Evolutionary conservation across 1,140 invertebrate species (phyloP).

Genomic region (Stegodyphus mimosarum): DNA sequence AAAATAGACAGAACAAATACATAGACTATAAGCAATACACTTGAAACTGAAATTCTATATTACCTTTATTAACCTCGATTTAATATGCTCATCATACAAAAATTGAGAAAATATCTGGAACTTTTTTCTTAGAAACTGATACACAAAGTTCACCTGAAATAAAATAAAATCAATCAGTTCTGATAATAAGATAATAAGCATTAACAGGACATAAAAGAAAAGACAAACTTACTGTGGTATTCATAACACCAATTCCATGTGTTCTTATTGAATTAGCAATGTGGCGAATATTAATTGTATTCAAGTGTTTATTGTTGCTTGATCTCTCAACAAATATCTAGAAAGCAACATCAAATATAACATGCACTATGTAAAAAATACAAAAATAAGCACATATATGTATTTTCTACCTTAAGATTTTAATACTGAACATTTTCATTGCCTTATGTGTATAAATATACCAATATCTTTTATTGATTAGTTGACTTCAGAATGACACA

Average conservation of each 20-base stretch:
- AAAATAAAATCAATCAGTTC: not conserved
- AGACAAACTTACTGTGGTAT: conserved; percentile 80
- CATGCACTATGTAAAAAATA: no score
- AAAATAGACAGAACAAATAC: no score
- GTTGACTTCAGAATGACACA: no score
- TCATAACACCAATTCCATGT: conserved; percentile 97
- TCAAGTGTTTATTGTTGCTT: conserved; percentile 93
- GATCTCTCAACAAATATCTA: conserved; percentile 90
- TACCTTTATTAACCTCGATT: conserved; percentile 87
- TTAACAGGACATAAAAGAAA: not conserved
- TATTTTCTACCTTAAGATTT: no score
- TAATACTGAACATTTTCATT: no score
- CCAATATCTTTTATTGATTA: no score
- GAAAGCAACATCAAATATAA: conserved; percentile 47
- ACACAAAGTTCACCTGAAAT: conserved; percentile 90
- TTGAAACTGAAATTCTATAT: not conserved
- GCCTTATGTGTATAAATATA: no score
- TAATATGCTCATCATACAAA: conserved; percentile 98
- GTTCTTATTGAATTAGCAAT: conserved; percentile 98
- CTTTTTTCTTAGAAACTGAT: conserved; percentile 95
- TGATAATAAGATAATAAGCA: not conserved
- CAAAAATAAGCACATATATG: no score
- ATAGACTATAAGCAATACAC: no score
- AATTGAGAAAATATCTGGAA: conserved; percentile 97
- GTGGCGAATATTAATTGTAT: conserved; percentile 95